Base-by-base conservation (phyloP, 2,888 invertebrate species). In the Caenorhabditis sp. region DNA sequence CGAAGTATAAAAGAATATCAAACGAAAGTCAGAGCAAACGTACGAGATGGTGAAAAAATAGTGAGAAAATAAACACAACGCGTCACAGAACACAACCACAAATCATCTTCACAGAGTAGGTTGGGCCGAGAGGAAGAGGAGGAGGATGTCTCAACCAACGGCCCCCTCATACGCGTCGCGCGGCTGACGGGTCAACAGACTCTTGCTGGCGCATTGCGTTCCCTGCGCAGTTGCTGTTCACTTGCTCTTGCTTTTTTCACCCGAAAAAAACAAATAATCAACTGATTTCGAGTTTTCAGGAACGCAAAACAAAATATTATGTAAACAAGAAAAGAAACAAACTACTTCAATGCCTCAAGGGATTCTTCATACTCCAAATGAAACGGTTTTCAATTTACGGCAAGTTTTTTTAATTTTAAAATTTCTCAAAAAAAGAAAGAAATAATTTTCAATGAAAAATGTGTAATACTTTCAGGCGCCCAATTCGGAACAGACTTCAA, bases 261-360 rank as follows among this genome's bases (percentile, higher is more conserved):
- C 6, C 26, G 28, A 22, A 20, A 40, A 15, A 15, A 32, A 2
- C 8, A 26, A 47, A 47, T 47, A 18, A 47, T 47, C 47, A 47
- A 18, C 47, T 47, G 20, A 18, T 47, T 47, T 15, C n/a, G 15
- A n/a, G 32, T 24, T 60, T 65, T 60, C 35, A 53, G 51, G 28
- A 50, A 44, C 18, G 28, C 22, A 32, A 51, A 37, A n/a, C 8
- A 28, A 3, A 22, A 26, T 67, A 62, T 47, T 67, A 79, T 67
- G 70, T 70, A 53, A 79, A 79, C 40, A 55, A 9, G 28, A n/a
- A 9, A 50, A 8, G 2, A 24, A 32, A 15, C 24, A 35, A 35
- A 26, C 8, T n/a, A 51, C 24, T 15, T 35, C 50, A 50, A 80
- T 80, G 80, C 80, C 80, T 9, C 80, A 80, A 56, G 80, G 80